These are phyloP conservation scores for Andinoacara biseriatus DNA, from an alignment of 2,113 vertebrate genomes.

Conservation along the genomic window DNA sequence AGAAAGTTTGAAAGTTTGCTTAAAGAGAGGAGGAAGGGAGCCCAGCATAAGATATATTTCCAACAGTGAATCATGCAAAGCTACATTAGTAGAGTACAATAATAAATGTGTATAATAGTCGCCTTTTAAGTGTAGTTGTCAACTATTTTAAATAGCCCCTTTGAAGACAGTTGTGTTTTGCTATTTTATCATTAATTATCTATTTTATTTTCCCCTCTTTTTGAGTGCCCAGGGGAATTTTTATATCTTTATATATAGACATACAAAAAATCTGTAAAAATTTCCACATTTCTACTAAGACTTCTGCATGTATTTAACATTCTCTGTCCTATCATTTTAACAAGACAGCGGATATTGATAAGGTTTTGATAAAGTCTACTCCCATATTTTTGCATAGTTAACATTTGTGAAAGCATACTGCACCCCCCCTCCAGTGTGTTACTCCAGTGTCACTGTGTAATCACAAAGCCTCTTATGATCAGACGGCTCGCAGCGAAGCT, in stretches of 20 bases:
- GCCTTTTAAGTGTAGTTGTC: too few relatives aligned
- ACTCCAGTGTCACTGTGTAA: constrained; percentile 22
- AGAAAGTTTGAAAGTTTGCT: not conserved
- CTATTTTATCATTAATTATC: not conserved
- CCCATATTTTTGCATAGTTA: not conserved
- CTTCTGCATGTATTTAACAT: not conserved
- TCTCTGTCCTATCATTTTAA: not conserved
- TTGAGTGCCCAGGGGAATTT: not conserved
- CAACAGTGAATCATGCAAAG: too few relatives aligned
- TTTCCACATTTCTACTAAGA: not conserved
- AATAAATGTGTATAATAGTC: too few relatives aligned
- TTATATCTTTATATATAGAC: not conserved
- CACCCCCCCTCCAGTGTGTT: not conserved
- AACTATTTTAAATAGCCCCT: too few relatives aligned
- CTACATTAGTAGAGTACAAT: too few relatives aligned
- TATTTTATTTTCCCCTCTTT: not conserved
- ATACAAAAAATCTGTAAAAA: not conserved
- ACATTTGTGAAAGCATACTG: not conserved
- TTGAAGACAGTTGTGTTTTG: not conserved
- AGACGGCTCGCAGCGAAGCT: constrained; percentile 7
- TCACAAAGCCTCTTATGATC: constrained; percentile 27
- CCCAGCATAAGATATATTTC: not conserved
- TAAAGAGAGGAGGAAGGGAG: not conserved
- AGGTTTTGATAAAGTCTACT: not conserved
- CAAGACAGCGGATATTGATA: not conserved